Evolutionary conservation across 2,888 invertebrate species (phyloP).

Genomic region (Glaucopsyche alexis): DNA sequence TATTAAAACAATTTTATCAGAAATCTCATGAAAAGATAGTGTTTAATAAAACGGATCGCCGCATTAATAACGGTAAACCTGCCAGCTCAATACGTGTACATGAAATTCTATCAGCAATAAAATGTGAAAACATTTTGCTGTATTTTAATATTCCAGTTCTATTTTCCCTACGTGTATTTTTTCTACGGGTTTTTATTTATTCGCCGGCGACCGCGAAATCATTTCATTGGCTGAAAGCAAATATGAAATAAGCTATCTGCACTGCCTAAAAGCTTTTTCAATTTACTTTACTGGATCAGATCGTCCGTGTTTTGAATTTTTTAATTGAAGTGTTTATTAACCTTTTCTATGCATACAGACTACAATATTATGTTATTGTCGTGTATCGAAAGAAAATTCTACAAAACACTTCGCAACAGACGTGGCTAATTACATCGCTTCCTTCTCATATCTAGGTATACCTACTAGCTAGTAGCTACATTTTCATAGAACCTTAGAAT

Average conservation of each 20-base stretch:
- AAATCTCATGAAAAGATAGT: not conserved
- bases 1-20: not conserved
- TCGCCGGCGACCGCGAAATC: constrained; percentile 35
- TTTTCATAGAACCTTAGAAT: too few species aligned
- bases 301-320: constrained; percentile 39
- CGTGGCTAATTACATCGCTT: too few species aligned
- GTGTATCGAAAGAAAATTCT: too few species aligned
- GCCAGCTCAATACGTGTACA: constrained; percentile 15
- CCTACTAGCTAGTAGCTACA: too few species aligned
- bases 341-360: not conserved
- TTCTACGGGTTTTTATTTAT: constrained; percentile 33
- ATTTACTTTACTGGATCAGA: constrained; percentile 33
- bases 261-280: constrained; percentile 39
- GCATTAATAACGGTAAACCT: not conserved
- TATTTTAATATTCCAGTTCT: constrained; percentile 29
- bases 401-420: too few species aligned
- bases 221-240: constrained; percentile 37
- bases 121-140: constrained; percentile 26
- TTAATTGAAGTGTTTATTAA: constrained; percentile 39
- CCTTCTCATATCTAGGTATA: too few species aligned
- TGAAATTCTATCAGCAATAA: constrained; percentile 28
- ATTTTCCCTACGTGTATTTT: constrained; percentile 28
- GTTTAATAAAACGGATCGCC: not conserved
- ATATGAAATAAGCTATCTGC: constrained; percentile 36
- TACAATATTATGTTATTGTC: too few species aligned